phyloP scores from a whole-genome alignment of 2,797 vertebrate species.

The Falco columbarius region DNA sequence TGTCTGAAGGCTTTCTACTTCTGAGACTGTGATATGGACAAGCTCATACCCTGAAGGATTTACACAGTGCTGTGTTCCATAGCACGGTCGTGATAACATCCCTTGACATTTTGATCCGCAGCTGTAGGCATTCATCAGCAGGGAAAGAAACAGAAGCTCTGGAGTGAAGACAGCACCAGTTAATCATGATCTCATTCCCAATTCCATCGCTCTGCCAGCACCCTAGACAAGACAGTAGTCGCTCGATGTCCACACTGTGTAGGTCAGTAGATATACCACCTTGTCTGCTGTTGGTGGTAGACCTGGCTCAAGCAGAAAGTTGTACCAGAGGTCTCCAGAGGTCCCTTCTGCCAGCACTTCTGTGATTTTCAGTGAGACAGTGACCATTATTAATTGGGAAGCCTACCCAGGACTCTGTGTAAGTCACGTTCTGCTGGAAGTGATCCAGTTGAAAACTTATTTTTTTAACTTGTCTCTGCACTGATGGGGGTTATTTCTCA shows the following conservation, averaged over 20 bases:
- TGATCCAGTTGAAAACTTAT: not conserved
- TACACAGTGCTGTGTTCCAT: not conserved
- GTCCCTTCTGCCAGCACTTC: not conserved
- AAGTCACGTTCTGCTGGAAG: not conserved
- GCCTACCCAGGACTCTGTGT: not conserved
- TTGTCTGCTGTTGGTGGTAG: not conserved
- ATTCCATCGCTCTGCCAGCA: fast-evolving
- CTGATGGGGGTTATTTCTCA: not conserved
- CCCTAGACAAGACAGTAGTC: not conserved
- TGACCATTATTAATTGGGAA: not conserved
- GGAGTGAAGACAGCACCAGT: not conserved
- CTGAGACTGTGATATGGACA: not conserved
- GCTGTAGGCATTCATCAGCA: not conserved
- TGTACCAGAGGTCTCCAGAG: not conserved
- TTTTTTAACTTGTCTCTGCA: not conserved
- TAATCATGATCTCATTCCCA: not conserved
- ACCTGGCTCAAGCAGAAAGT: not conserved
- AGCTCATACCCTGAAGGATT: not conserved
- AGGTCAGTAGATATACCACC: not conserved
- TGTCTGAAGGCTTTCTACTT: not conserved
- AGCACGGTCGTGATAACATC: not conserved
- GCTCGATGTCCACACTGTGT: not conserved
- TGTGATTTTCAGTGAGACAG: not conserved
- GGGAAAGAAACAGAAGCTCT: not conserved
- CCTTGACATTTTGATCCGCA: not conserved